Evolutionary conservation across 1,140 invertebrate species (phyloP).

Genomic region (Stegodyphus dumicola): DNA sequence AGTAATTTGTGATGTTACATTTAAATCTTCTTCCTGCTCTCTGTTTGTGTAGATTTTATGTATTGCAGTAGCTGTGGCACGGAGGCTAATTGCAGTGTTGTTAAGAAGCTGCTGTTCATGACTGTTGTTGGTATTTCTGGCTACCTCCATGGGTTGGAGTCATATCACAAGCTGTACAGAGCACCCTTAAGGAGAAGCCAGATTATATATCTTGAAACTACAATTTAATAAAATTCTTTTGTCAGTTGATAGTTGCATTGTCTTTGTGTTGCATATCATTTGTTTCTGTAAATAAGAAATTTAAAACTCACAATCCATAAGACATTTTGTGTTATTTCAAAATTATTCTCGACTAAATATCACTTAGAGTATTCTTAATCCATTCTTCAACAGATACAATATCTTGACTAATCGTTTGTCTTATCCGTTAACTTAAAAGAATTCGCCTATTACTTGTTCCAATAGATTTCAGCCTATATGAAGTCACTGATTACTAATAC

Average conservation of each 20-base stretch:
- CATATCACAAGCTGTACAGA: constrained; percentile 57
- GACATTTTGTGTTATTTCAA: not conserved
- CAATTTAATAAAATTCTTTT: constrained; percentile 50
- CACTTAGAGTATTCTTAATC: not conserved
- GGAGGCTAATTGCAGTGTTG: constrained; percentile 7
- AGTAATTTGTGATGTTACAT: not conserved
- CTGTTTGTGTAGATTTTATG: not conserved
- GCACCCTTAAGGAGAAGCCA: constrained; percentile 4
- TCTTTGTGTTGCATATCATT: not conserved
- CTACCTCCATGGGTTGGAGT: constrained; percentile 13
- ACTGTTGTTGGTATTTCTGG: not conserved
- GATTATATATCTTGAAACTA: constrained; percentile 13
- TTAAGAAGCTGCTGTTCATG: not conserved
- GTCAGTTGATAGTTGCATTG: not conserved
- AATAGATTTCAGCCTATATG: too few species aligned
- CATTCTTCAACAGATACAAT: not conserved
- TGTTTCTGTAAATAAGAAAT: not conserved
- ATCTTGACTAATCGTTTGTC: not conserved
- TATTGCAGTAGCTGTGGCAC: not conserved
- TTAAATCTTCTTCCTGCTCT: not conserved
- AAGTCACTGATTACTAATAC: too few species aligned
- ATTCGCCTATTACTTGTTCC: too few species aligned
- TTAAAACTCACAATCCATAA: not conserved
- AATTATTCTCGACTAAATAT: not conserved
- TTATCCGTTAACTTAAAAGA: not conserved